These are phyloP conservation scores for Podarcis raffonei DNA, from an alignment of 2,113 vertebrate genomes.

Conservation along the genomic window DNA sequence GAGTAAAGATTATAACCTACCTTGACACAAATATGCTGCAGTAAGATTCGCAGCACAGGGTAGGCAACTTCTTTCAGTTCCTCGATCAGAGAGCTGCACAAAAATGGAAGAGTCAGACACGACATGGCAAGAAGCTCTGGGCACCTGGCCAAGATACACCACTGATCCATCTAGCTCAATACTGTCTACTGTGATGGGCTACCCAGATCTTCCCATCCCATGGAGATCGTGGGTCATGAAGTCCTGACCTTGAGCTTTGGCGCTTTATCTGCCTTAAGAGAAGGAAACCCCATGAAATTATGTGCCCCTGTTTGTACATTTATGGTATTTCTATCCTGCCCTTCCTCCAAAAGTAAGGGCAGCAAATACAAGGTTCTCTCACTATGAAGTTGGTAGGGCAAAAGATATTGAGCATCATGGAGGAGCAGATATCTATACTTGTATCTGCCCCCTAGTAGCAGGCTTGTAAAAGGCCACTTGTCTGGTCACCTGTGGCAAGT, in stretches of 20 bases:
- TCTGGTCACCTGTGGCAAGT: background rate
- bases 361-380: background rate
- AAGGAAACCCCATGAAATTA: background rate
- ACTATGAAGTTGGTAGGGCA: too few relatives aligned
- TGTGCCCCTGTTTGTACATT: background rate
- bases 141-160: background rate
- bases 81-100: slow-evolving; percentile 81
- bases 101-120: slow-evolving; percentile 5
- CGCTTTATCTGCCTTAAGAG: background rate
- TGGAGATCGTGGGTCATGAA: background rate
- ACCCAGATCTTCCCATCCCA: too few relatives aligned
- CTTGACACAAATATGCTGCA: slow-evolving; percentile 93
- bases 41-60: slow-evolving; percentile 83
- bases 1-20: slow-evolving; percentile 63
- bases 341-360: background rate
- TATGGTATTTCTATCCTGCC: too few relatives aligned
- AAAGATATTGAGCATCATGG: background rate
- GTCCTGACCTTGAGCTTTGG: background rate
- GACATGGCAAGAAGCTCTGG: background rate
- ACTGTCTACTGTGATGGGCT: background rate
- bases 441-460: background rate
- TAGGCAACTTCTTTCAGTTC: slow-evolving; percentile 79
- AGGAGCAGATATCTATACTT: background rate
- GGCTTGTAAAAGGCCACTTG: background rate
- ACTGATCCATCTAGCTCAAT: background rate